Evolutionary conservation across 2,113 vertebrate species (phyloP), one percentile per base, ranked within the genome.

Genomic region (Rhea americana): DNA sequence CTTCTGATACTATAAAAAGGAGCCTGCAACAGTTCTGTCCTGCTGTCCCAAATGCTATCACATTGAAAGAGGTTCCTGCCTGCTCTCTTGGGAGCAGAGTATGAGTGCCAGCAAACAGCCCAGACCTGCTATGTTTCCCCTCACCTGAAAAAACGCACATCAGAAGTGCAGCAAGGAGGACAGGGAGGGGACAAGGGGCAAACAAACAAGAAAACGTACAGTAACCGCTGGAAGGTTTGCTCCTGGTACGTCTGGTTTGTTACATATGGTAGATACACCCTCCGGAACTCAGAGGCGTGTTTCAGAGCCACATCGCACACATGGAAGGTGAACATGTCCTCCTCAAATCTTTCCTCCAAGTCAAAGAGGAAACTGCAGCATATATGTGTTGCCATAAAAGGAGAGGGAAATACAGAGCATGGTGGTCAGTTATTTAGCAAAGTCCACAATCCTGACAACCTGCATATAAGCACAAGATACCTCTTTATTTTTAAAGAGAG

Each of bases 231-330:
- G 96, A 99, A 99, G 68, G 99, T 99, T 85, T 98, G 98, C 30
- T 99, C 99, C 97, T 99, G 99, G 53, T 99, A 99, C 0, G 98
- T 99, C 97, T 99, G 99, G 97, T 99, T 99, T 95, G 99, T 99
- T 94, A 99, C 99, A 11, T 99, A 99, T 6, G 99, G 99, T 51
- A 99, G 98, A 74, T 99, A 99, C 56, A 99, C 98, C 74, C 97
- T 96, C 91, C 96, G 98, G 97, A 99, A 99, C 85, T 97, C 97
- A 0, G 98, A 97, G 32, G 98, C 98, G 1, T 99, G 98, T n/a
- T 96, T 98, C 82, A 98, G 97, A 39, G 99, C 98, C 78, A 99
- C 98, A 3, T 99, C 99, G 9, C 99, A 99, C 81, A 99, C 98
- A 0, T 98, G 98, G 93, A 99, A 99, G 65, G 96, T 97, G 92